Evolutionary conservation across 2,113 vertebrate genomes (phyloP).

Genomic region (Eudyptes chrysolophus): DNA sequence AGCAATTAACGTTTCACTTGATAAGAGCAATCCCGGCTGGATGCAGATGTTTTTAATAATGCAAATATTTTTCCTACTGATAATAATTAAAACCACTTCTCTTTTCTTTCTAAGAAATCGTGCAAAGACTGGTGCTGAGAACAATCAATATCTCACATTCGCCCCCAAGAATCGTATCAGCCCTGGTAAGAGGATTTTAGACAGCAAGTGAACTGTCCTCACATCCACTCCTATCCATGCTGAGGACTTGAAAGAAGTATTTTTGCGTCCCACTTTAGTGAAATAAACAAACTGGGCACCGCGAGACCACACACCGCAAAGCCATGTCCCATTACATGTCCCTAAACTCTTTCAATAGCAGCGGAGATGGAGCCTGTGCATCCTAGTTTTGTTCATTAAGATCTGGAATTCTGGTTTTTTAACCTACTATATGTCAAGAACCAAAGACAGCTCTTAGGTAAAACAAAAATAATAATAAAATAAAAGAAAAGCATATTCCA

Average conservation of each 20-base stretch:
- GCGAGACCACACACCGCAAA: background rate
- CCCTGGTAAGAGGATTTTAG: background rate
- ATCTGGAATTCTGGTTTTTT: background rate
- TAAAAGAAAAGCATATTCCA: background rate
- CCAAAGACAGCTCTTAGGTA: background rate
- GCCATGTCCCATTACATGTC: background rate
- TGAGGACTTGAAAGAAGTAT: background rate
- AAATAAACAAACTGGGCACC: background rate
- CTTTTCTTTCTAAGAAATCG: background rate
- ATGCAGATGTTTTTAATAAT: constrained; percentile 68
- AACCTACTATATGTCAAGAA: background rate
- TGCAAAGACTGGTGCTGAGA: background rate
- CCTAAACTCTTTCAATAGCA: background rate
- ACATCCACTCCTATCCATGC: background rate
- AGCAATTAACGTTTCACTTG: constrained; percentile 43
- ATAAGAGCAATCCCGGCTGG: constrained; percentile 48
- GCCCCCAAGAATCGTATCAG: background rate
- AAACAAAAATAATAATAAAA: background rate
- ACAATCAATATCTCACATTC: background rate
- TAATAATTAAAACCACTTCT: constrained; percentile 51
- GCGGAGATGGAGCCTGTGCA: background rate
- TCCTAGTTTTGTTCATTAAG: background rate
- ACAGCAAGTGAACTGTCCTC: background rate
- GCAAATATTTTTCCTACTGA: constrained; percentile 29
- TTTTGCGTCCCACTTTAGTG: background rate